A percentile compares a stretch with the other conserved stretches of the same genome.
These are phyloP conservation scores for Limnothrissa miodon DNA, from an alignment of 2,113 vertebrate species.

Conservation along the genomic window DNA sequence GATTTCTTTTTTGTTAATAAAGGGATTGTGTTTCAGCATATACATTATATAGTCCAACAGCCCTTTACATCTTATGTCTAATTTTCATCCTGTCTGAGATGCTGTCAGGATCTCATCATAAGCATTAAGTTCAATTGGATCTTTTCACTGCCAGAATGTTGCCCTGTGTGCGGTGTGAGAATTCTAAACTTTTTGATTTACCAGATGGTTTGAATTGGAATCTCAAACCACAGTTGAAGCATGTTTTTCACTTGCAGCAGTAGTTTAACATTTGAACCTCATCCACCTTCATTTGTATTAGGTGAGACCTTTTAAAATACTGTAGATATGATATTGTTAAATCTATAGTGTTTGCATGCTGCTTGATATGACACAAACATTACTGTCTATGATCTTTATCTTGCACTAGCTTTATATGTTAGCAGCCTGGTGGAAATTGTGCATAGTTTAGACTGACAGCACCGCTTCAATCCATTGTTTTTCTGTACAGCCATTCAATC, in stretches of 20 bases:
- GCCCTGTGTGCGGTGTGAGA: neutral
- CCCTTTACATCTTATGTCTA: neutral
- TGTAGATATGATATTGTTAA: neutral
- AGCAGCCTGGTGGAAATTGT: neutral
- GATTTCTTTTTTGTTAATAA: neutral
- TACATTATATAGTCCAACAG: neutral
- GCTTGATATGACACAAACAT: no score
- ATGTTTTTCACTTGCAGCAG: neutral
- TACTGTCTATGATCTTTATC: neutral
- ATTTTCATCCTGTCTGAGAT: neutral
- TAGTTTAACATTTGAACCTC: neutral
- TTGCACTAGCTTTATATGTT: neutral
- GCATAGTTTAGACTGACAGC: neutral
- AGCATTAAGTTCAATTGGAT: neutral
- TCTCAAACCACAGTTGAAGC: conserved; percentile 10
- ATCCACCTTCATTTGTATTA: neutral
- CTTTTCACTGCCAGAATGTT: neutral
- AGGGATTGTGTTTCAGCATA: neutral
- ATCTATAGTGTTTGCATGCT: neutral
- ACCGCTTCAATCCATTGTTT: no score
- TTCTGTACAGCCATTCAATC: no score
- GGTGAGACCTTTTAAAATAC: neutral
- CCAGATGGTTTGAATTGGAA: neutral
- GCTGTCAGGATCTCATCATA: conserved; percentile 10
- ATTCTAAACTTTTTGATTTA: neutral